Evolutionary conservation across 2,113 vertebrate genomes (phyloP), one percentile per base, ranked within the genome.

Genomic region (Calidris pygmaea): DNA sequence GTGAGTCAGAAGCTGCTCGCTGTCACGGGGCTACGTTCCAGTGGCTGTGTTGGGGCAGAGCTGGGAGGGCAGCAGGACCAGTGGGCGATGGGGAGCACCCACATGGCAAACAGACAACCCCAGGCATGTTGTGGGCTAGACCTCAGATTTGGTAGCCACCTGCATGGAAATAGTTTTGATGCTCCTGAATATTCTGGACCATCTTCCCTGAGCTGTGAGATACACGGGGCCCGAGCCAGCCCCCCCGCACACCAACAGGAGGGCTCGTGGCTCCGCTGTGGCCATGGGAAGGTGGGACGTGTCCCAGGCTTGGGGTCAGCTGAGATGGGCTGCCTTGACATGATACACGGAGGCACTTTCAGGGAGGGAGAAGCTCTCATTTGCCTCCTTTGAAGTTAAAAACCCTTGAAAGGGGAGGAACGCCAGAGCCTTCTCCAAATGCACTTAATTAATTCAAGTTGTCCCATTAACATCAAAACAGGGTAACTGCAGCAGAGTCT

Each of bases 301-400:
- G 18, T 73, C 55, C 59, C 77, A 39, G 53, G 32, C 10, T n/a
- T 67, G 45, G 56, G 95, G 67, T 85, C 56, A 55, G 84, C 72
- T 35, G 45, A 39, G 88, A 21, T 12, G 26, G 39, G 21, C 75
- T 91, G 41, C 58, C 80, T 43, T 34, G 81, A 5, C 39, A 6
- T 2, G 47, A 52, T 43, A 13, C 2, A 5, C 27, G 0, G 6
- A 50, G 58, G 63, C 41, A 10, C 32, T 76, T n/a, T n/a, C 9
- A 18, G 80, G 45, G 59, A 26, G 41, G 48, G 52, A 90, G 75
- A 63, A 88, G 75, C 37, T 80, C 67, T 67, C 0, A 0, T 41
- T 66, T 70, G 85, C 74, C 67, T 93, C 35, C 78, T 96, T 95
- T 88, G 96, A 95, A 93, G 90, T 47, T 47, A 9, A 41, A 76